phyloP scores from a whole-genome alignment of 2,888 invertebrate genomes.

The Netelia virgata region DNA sequence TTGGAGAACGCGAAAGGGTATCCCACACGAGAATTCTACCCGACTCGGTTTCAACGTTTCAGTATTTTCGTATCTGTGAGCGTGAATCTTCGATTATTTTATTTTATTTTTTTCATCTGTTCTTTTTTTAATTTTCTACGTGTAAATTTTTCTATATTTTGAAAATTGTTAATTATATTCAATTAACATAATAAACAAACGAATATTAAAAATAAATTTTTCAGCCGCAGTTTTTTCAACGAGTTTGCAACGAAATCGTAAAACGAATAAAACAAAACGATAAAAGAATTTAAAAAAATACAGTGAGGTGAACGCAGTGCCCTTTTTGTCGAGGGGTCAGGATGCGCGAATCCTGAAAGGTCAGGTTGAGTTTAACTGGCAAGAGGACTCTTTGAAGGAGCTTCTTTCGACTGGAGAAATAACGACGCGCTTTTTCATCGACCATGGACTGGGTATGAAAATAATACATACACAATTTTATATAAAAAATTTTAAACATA shows the following conservation, averaged over 20 bases:
- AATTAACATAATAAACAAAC: not conserved
- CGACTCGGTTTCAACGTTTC: constrained; percentile 24
- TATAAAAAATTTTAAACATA: too few species aligned
- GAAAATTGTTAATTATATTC: not conserved
- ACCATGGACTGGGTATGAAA: constrained; percentile 72
- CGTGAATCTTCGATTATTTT: constrained; percentile 19
- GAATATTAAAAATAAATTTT: not conserved
- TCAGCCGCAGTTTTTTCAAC: not conserved
- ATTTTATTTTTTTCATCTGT: not conserved
- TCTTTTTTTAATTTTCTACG: not conserved
- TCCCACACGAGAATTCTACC: constrained; percentile 4
- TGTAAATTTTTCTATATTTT: not conserved
- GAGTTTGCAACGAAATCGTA: not conserved
- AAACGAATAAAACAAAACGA: not conserved
- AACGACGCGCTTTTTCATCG: constrained; percentile 27
- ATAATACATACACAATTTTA: too few species aligned
- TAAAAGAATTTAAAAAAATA: constrained; percentile 5
- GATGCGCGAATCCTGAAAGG: constrained; percentile 68
- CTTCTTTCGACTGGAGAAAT: constrained; percentile 18
- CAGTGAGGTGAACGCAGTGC: constrained; percentile 65
- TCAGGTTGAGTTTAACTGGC: constrained; percentile 33
- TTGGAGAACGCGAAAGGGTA: constrained; percentile 69
- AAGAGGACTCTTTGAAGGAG: not conserved
- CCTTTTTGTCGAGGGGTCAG: constrained; percentile 56
- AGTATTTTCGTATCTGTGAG: constrained; percentile 37